Evolutionary conservation across 1,140 invertebrate species (phyloP), one percentile per base, ranked within the genome.

Genomic region (Panulirus ornatus): DNA sequence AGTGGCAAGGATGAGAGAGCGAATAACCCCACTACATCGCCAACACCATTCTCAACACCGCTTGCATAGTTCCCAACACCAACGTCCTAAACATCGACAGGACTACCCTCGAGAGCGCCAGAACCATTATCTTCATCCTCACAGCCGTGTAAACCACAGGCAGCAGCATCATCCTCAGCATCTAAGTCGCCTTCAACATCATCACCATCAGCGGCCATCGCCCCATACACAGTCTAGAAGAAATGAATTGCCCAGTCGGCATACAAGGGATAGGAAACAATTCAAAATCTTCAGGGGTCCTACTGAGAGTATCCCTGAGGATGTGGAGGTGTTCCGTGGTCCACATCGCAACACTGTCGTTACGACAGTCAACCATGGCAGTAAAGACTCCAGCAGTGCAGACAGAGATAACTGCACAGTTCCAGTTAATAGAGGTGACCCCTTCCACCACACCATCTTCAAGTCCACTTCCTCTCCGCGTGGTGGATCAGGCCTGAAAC

Each of bases 281-380:
- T 81, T 58, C 78, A 81, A 36, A 36, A 58, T 36, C 14, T 34
- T 58, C 16, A 40, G 14, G 22, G 16, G 51, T 58, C 30, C 2
- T 1, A 16, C 27, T 9, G 27, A 36, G 1, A 22, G 11, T n/a
- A 38, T 81, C 11, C 78, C 78, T 8, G 78, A 58, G 30, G 78
- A 81, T 38, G 78, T 81, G 2, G 78, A 81, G 51, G 47, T 81
- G 47, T 81, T 81, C 47, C n/a, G 27, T 0, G 47, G 47, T 34
- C 78, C 51, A 22, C 1, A 16, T 2, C 14, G 19, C 47, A 81
- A 51, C 44, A 54, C 78, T 19, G 42, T 38, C 70, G 42, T 38
- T 11, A 81, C 78, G n/a, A 54, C 47, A 19, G 36, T 47, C 47
- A 81, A 47, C 14, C 47, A 34, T 38, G 38, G 1, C n/a, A 36